Evolutionary conservation across 2,888 invertebrate genomes (phyloP).

Genomic region (Acrocyrtus sp.): DNA sequence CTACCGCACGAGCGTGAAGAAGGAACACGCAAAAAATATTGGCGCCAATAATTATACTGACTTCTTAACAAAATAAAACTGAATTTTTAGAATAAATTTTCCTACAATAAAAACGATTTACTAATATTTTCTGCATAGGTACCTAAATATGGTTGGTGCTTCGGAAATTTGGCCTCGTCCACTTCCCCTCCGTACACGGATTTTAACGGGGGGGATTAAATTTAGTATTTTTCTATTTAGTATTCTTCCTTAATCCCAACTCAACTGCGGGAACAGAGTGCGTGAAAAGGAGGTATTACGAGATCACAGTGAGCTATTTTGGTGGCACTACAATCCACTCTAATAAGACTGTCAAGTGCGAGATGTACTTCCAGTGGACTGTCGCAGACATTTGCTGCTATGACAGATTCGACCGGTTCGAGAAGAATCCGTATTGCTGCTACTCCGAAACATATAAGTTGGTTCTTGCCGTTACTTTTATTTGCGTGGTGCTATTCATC

Average conservation of each 20-base stretch:
- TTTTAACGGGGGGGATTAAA: no score
- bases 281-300: slow-evolving; percentile 38
- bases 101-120: no score
- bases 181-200: no score
- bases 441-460: slow-evolving; percentile 60
- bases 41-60: no score
- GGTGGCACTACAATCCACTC: slow-evolving; percentile 5
- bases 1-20: no score
- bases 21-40: no score
- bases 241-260: no score
- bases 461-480: slow-evolving; percentile 58
- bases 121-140: no score
- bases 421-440: slow-evolving; percentile 56
- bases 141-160: no score
- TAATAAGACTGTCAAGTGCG: slow-evolving; percentile 58
- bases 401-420: slow-evolving; percentile 55
- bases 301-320: slow-evolving; percentile 16
- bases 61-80: no score
- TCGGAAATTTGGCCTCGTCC: no score
- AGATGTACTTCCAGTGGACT: slow-evolving; percentile 59
- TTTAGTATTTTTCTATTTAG: not conserved
- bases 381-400: slow-evolving; percentile 59
- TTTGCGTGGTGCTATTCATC: slow-evolving; percentile 53
- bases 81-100: no score
- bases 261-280: slow-evolving; percentile 31